Base-by-base conservation (phyloP, 2,888 invertebrate genomes). In the Erebia ligea region DNA sequence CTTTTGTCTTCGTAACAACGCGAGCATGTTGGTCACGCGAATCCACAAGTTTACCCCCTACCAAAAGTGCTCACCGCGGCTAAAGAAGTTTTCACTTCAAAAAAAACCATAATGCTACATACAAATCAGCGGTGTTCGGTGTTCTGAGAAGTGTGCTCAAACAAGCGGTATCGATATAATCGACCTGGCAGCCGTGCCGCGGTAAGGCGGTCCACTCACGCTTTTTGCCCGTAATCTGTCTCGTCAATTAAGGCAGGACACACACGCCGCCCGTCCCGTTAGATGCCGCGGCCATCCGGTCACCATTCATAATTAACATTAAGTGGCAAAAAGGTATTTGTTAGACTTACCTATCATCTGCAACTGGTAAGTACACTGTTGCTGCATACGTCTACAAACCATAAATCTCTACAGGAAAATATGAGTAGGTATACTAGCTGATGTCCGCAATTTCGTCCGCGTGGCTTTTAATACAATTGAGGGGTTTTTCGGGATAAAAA, bases 221-320 rank as follows among this genome's bases (percentile, higher is more conserved):
- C 56, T 67, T 67, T 67, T 67, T 58, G 45, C 19, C 58, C n/a
- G 42, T 48, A 34, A 65, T 65, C n/a, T 25, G 66, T 9, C 56
- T 54, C 56, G 45, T 67, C 64, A 64, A 69, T 64, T 64, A 64
- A 67, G 70, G 65, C 62, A 34, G 70, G 70, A 70, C 71, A 71
- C 68, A 68, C 71, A 52, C 58, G 68, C 71, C 71, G 67, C 69
- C 15, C 45, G 71, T 59, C 61, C 73, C 73, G 73, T 71, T 73
- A 73, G 64, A 69, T 73, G 69, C 71, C 67, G 56, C 64, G 67
- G 48, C 50, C 67, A 42, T 68, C 72, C 72, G 67, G 52, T 59
- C 68, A 64, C 59, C 67, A 58, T 59, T 70, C 40, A 72, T 72
- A 68, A 74, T 70, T 72, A 72, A 63, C 65, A 63, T 48, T 54